A percentile compares a stretch with the other conserved stretches of the same genome.
Conservation (phyloP, 35 echinoderm and acorn worm species). For the Ophioderma brevispina region DNA sequence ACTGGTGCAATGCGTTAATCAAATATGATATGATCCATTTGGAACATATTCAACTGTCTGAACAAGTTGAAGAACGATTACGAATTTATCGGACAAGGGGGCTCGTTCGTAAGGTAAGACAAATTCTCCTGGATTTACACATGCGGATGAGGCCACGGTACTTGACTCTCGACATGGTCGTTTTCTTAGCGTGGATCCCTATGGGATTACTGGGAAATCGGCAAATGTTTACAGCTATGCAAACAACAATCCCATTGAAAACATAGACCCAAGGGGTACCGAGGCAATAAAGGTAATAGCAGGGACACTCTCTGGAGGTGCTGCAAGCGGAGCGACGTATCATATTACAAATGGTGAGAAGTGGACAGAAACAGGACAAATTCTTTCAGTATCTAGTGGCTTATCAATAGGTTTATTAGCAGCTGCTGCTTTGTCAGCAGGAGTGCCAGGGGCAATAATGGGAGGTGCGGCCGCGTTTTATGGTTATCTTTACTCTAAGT, state of each 20-base stretch:
- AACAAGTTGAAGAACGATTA: not conserved
- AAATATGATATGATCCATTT: not conserved
- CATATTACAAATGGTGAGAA: too few species aligned
- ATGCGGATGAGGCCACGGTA: not conserved
- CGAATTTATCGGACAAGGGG: not conserved
- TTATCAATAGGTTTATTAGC: too few species aligned
- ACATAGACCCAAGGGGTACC: not conserved
- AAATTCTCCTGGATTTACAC: not conserved
- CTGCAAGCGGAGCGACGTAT: too few species aligned
- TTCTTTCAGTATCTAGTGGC: too few species aligned
- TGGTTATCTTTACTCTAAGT: too few species aligned
- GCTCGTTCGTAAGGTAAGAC: not conserved
- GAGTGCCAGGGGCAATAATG: too few species aligned
- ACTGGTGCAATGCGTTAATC: not conserved
- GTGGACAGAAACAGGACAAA: too few species aligned
- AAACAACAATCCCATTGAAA: not conserved
- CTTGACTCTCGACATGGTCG: not conserved
- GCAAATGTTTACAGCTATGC: not conserved
- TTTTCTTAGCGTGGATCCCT: not conserved
- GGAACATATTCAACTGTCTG: not conserved
- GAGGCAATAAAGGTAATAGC: too few species aligned
- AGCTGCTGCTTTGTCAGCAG: too few species aligned
- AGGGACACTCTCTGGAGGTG: too few species aligned
- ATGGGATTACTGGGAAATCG: not conserved
- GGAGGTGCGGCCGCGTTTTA: too few species aligned